Conservation (phyloP, 2,113 vertebrate species). For the Datnioides undecimradiatus region DNA sequence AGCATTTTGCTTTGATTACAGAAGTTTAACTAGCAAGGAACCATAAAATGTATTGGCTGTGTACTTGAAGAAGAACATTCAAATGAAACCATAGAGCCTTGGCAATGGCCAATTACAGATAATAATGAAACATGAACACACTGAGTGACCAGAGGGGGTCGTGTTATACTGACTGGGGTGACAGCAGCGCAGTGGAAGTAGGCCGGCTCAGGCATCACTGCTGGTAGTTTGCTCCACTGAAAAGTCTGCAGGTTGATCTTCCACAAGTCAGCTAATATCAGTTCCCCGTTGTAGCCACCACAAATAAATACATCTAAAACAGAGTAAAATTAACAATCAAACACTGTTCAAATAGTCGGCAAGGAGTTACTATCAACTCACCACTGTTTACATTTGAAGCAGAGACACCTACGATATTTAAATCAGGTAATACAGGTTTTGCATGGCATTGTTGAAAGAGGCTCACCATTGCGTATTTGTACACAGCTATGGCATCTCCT, state of each 20-base stretch:
- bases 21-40: too few species aligned
- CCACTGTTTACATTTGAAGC: not conserved
- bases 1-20: too few species aligned
- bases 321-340: not conserved
- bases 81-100: not conserved
- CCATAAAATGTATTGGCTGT: too few species aligned
- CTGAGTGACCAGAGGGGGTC: too few species aligned
- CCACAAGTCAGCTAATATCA: slow-evolving; percentile 97
- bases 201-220: slow-evolving; percentile 95
- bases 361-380: not conserved
- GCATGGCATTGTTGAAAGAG: not conserved
- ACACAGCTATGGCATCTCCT: slow-evolving; percentile 98
- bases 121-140: not conserved
- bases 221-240: slow-evolving; percentile 95
- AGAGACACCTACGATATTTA: not conserved
- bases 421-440: not conserved
- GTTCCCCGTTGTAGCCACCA: slow-evolving; percentile 95
- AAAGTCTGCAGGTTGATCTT: slow-evolving; percentile 94
- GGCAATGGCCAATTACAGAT: not conserved
- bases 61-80: not conserved
- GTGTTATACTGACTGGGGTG: slow-evolving; percentile 89
- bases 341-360: not conserved
- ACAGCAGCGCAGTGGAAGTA: slow-evolving; percentile 99
- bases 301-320: slow-evolving; percentile 93
- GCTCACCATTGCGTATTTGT: slow-evolving; percentile 95